Conservation (phyloP, 2,888 invertebrate genomes). For the Pollenia amentaria region DNA sequence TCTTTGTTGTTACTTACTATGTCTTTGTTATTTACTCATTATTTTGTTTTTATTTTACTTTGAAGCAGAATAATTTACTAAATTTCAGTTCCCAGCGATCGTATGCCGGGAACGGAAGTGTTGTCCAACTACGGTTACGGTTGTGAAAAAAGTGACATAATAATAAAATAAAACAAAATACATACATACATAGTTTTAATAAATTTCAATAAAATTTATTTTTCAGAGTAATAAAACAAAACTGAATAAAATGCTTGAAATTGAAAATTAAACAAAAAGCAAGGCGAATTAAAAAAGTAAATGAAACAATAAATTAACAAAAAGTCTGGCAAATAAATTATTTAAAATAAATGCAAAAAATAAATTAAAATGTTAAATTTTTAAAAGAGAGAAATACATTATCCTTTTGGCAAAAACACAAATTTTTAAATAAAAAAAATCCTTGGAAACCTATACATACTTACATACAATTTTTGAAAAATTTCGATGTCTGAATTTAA, state of each 20-base stretch:
- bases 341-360: background rate
- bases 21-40: constrained; percentile 30
- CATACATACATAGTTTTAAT: constrained; percentile 9
- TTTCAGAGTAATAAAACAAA: constrained; percentile 31
- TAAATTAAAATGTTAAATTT: constrained; percentile 44
- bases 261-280: constrained; percentile 25
- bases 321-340: background rate
- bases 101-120: constrained; percentile 76
- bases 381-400: background rate
- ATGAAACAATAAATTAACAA: background rate
- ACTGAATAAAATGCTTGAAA: constrained; percentile 16
- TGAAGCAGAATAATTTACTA: constrained; percentile 51
- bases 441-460: constrained; percentile 1
- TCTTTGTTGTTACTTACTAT: constrained; percentile 33
- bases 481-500: constrained; percentile 76
- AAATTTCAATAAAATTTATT: constrained; percentile 33
- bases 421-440: constrained; percentile 11
- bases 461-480: constrained; percentile 3
- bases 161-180: constrained; percentile 10
- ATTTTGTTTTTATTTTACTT: constrained; percentile 35
- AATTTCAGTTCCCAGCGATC: constrained; percentile 76
- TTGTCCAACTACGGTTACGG: constrained; percentile 46
- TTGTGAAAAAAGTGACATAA: constrained; percentile 42
- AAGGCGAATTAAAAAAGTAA: no score
- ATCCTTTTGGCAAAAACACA: background rate